Conservation (phyloP, 1,140 invertebrate genomes). For the Whitmania pigra region DNA sequence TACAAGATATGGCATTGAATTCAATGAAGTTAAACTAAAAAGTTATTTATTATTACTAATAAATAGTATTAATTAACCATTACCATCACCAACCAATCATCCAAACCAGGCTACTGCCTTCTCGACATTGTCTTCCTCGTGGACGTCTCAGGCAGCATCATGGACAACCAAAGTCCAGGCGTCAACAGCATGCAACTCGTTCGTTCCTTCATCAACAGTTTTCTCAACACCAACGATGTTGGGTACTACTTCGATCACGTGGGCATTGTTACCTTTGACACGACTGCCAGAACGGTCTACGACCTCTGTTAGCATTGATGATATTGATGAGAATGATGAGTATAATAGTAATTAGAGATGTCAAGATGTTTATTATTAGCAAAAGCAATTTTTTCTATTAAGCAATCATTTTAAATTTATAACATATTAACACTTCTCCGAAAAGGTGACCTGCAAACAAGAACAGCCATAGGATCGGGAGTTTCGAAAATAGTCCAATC, state of each 20-base stretch:
- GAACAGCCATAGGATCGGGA: not conserved
- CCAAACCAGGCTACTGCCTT: not conserved
- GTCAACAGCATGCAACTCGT: constrained; percentile 17
- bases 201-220: not conserved
- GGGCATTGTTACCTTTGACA: constrained; percentile 15
- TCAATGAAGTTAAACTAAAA: not conserved
- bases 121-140: constrained; percentile 17
- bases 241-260: constrained; percentile 15
- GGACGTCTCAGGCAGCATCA: constrained; percentile 18
- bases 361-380: too few species aligned
- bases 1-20: not conserved
- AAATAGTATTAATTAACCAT: too few species aligned
- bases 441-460: not conserved
- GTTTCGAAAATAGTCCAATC: not conserved
- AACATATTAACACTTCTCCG: not conserved
- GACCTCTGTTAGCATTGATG: constrained; percentile 10
- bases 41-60: too few species aligned
- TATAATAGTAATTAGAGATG: too few species aligned
- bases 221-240: not conserved
- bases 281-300: not conserved
- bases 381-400: too few species aligned
- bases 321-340: too few species aligned
- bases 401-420: too few species aligned
- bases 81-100: not conserved
- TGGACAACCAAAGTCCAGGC: constrained; percentile 14